A percentile compares a stretch with the other conserved stretches of the same genome.
Conservation (phyloP, 1,140 invertebrate species). For the Rhopalosiphum maidis region DNA sequence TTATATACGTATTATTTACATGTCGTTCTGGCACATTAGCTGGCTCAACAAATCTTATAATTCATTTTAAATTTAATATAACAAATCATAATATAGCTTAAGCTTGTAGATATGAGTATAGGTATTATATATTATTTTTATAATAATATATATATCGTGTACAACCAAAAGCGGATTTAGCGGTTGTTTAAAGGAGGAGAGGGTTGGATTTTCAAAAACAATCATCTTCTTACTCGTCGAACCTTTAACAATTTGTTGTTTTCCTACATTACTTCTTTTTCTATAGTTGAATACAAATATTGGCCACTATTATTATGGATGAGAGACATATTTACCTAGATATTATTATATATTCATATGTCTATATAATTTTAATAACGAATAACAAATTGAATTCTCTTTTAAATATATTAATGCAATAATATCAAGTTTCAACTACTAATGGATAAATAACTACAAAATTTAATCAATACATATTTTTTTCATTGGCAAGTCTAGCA, state of each 20-base stretch:
- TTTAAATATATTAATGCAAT: no score
- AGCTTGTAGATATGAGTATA: background rate
- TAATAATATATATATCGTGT: no score
- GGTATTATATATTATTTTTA: no score
- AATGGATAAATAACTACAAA: no score
- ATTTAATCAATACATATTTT: no score
- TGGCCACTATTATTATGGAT: background rate
- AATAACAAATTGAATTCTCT: background rate
- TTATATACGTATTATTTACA: background rate
- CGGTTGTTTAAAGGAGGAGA: background rate
- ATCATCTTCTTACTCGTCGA: no score
- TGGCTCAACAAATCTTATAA: background rate
- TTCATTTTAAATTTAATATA: background rate
- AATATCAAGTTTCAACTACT: no score
- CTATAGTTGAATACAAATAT: background rate
- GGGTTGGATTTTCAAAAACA: background rate
- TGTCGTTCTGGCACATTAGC: background rate
- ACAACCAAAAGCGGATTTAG: background rate
- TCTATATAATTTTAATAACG: background rate
- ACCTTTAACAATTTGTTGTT: no score
- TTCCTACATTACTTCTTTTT: no score
- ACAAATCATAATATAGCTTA: background rate
- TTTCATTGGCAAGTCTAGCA: no score
- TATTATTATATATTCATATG: no score
- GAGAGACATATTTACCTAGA: background rate